These are phyloP conservation scores for Tiaroga cobitis DNA, from an alignment of 2,797 vertebrate species.

Conservation along the genomic window DNA sequence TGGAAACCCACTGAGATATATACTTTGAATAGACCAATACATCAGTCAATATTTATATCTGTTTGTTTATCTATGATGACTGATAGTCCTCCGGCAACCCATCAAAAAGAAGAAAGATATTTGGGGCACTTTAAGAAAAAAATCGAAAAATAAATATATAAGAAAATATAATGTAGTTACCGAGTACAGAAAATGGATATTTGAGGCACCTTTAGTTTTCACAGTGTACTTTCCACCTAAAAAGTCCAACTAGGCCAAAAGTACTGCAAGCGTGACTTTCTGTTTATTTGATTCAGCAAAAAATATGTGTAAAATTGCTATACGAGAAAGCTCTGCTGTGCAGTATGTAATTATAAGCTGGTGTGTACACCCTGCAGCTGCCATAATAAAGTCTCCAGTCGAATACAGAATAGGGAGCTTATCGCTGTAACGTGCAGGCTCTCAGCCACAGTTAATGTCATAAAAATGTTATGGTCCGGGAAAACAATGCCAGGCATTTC, in stretches of 20 bases:
- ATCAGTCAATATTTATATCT: neutral
- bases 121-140: neutral
- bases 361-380: slow-evolving; percentile 24
- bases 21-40: neutral
- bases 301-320: slow-evolving; percentile 5
- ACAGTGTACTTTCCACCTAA: neutral
- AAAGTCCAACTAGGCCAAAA: neutral
- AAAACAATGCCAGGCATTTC: slow-evolving; percentile 72
- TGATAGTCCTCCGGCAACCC: too few relatives aligned
- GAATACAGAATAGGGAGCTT: slow-evolving; percentile 31
- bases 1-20: neutral
- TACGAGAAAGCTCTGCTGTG: neutral
- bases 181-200: neutral
- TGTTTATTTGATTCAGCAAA: slow-evolving; percentile 28
- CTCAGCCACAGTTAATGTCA: slow-evolving; percentile 44
- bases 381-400: neutral
- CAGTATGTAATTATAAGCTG: slow-evolving; percentile 16
- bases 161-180: neutral
- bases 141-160: too few relatives aligned
- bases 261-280: neutral
- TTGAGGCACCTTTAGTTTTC: neutral
- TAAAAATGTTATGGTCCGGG: slow-evolving; percentile 61
- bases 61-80: too few relatives aligned
- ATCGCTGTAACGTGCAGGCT: slow-evolving; percentile 27
- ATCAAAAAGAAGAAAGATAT: too few relatives aligned